Base-by-base conservation (phyloP, 2,888 invertebrate species). In the Acronicta aceris region DNA sequence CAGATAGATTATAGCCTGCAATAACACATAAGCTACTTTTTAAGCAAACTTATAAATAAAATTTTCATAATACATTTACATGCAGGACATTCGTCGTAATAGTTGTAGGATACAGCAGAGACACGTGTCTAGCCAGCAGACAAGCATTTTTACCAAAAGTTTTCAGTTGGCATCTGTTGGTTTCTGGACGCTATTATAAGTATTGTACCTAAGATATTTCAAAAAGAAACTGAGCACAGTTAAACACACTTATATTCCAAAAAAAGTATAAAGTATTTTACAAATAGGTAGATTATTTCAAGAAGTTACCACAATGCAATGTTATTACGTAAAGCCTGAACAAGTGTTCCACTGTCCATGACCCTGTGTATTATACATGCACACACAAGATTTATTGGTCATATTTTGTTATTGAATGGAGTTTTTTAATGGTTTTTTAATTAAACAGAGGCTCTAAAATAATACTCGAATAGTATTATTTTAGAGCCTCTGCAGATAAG, bases 271-370 rank as follows among this genome's bases (percentile, higher is more conserved):
- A n/a, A n/a, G n/a, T n/a, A 30, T 30, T 30, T 30, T 2, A 30
- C 30, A 7, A 12, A 33, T 33, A 33, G n/a, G n/a, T n/a, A n/a
- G 33, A 33, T 33, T 54, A 65, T 69, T 48, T 58, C 51, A 66
- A 55, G 48, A 33, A 17, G 52, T 50, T 47, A 66, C 67, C 53
- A 12, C 51, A 50, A 21, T 38, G 48, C 33, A n/a, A 13, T 48
- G 25, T 47, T 49, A 15, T 71, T 75, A 62, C 62, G 71, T 62
- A 72, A 74, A 58, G 4, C 16, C 17, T 55, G 13, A 55, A 69
- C 74, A 60, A 74, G 50, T 47, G 55, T 45, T 53, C 49, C 21
- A 46, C 42, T 51, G 57, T 40, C 76, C 76, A 30, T 71, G 59
- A 51, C 57, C 49, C 43, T 73, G 47, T 68, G 49, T 64, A 59